Base-by-base conservation (phyloP, 2,888 invertebrate species). In the Lamellibrachia columna region DNA sequence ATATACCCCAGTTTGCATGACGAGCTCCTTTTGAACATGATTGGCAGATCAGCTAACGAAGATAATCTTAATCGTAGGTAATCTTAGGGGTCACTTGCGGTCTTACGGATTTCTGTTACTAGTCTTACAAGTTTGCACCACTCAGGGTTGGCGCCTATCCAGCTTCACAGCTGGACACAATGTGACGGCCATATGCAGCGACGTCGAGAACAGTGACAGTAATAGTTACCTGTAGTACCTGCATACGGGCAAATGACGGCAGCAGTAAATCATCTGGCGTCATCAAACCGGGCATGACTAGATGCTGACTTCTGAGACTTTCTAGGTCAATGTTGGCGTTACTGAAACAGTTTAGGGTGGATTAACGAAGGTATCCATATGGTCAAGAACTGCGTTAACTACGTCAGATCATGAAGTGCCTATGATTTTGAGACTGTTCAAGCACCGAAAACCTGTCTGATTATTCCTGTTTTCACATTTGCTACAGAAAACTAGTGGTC, bases 241-340 rank as follows among this genome's bases (percentile, higher is more conserved):
- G 75, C 75, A 75, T 75, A 6, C 75, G 22, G 75, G 75, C 75
- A 75, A 75, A 75, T 6, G 75, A 75, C 75, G 75, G 75, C 75
- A 75, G 75, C 6, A 15, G 7, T 1, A 55, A 55, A 55, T 55
- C 75, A 0, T 75, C 75, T 22, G 6, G 6, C 4, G 75, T 22
- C 75, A 75, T 22, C 75, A 75, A 22, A 75, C 15, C 15, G 3
- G 75, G 75, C n/a, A n/a, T 22, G 75, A 22, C 75, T 15, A 11
- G 75, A 75, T 75, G 75, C 75, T 22, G 75, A 15, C 75, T 75
- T 75, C 75, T 75, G 22, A 94, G 93, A 28, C 92, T 92, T 92
- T 94, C 94, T 90, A 94, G 92, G 93, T 94, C 94, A 28, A 93
- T 92, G n/a, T 93, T 92, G 28, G 60, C 93, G 55, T 93, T 93